Conservation (phyloP, 2,113 vertebrate genomes). For the Pseudopipra pipra region DNA sequence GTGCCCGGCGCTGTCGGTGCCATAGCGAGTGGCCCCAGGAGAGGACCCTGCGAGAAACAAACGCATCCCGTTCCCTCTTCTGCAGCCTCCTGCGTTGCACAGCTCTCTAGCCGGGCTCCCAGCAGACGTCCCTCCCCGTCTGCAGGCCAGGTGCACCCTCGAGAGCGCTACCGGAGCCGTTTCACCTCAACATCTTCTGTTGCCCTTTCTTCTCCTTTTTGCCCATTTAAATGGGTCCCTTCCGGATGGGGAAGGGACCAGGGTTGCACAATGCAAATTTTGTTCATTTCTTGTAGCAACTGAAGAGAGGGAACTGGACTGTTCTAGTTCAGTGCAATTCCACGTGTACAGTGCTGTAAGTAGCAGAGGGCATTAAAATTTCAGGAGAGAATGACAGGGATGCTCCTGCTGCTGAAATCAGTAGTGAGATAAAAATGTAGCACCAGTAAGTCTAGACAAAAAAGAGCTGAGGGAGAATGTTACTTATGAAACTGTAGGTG, state of each 20-base stretch:
- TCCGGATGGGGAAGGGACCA: background rate
- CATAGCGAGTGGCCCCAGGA: fast-evolving
- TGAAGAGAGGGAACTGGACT: background rate
- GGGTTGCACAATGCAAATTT: background rate
- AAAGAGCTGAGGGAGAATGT: background rate
- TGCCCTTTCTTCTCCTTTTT: background rate
- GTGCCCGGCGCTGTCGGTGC: fast-evolving
- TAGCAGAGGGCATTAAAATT: background rate
- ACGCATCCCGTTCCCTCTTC: fast-evolving
- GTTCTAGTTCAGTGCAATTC: background rate
- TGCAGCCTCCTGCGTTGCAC: fast-evolving
- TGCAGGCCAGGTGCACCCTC: background rate
- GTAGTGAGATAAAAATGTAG: background rate
- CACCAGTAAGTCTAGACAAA: background rate
- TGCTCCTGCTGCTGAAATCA: background rate
- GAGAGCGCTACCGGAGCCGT: fast-evolving
- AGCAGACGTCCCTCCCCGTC: fast-evolving
- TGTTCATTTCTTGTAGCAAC: background rate
- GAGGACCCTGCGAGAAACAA: background rate
- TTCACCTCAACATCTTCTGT: background rate
- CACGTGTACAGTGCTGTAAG: background rate
- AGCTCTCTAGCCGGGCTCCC: fast-evolving
- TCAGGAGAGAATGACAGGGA: background rate
- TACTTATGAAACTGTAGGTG: background rate
- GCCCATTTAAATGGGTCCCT: background rate